Evolutionary conservation across 2,113 vertebrate species (phyloP).

Genomic region (Psephotus haematonotus): DNA sequence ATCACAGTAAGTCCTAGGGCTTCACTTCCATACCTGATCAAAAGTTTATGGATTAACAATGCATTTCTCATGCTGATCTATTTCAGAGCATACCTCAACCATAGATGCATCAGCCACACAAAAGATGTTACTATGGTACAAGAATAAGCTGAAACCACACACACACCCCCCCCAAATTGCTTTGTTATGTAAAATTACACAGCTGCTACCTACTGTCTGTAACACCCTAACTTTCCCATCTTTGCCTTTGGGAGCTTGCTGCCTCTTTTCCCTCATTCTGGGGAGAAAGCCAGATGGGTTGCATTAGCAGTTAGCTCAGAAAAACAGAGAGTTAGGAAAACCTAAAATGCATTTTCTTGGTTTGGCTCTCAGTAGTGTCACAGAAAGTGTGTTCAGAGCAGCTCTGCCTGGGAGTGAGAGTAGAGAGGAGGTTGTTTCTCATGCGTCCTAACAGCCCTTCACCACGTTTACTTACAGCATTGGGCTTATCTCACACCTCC

Average conservation of each 20-base stretch:
- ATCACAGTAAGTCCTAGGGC: neutral
- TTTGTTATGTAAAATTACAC: neutral
- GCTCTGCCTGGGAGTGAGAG: neutral
- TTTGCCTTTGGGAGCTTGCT: neutral
- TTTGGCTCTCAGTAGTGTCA: neutral
- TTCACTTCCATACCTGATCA: neutral
- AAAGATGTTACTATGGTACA: neutral
- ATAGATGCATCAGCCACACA: rapidly evolving
- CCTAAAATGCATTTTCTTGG: neutral
- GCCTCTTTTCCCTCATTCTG: neutral
- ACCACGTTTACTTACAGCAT: neutral
- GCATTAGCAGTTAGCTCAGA: neutral
- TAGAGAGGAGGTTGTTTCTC: too few relatives aligned
- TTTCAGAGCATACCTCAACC: neutral
- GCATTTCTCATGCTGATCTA: rapidly evolving
- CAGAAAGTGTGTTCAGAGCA: neutral
- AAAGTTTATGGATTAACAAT: neutral
- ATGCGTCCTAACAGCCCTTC: neutral
- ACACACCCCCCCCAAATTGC: neutral
- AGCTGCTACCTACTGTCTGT: neutral
- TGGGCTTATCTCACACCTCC: neutral
- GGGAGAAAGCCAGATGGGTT: neutral
- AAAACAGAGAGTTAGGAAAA: neutral
- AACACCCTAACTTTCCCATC: neutral
- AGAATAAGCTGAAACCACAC: neutral